phyloP scores from a whole-genome alignment of 1,140 invertebrate genomes.

The Rhynchophorus ferrugineus region DNA sequence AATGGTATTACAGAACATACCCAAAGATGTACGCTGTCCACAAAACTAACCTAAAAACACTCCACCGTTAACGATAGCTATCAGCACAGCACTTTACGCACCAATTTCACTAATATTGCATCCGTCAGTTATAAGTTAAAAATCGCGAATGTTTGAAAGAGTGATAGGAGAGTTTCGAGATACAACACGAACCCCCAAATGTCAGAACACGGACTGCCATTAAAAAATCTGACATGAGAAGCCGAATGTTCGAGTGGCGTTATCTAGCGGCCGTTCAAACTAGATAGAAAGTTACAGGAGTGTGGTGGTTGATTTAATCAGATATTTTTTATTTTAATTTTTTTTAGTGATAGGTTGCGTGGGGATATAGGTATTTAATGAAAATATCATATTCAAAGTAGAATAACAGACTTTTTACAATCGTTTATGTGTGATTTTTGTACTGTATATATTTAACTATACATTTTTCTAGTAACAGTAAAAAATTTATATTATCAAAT shows the following conservation, averaged over 20 bases:
- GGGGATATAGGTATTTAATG: too few relatives aligned
- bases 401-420: too few relatives aligned
- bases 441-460: too few relatives aligned
- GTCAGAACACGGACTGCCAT: constrained; percentile 12
- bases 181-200: constrained; percentile 9
- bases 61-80: background rate
- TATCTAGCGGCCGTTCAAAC: constrained; percentile 3
- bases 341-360: background rate
- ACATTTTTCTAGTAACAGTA: too few relatives aligned
- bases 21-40: too few relatives aligned
- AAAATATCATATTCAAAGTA: too few relatives aligned
- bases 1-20: too few relatives aligned
- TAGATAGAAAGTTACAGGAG: background rate
- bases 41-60: background rate
- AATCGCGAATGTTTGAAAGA: too few relatives aligned
- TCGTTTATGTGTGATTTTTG: too few relatives aligned
- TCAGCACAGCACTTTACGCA: background rate
- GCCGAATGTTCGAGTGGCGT: constrained; percentile 1
- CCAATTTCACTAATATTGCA: background rate
- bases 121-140: too few relatives aligned
- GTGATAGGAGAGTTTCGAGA: too few relatives aligned
- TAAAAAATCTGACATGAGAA: constrained; percentile 12
- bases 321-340: background rate
- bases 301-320: background rate
- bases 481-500: too few relatives aligned